Evolutionary conservation across 2,888 invertebrate species (phyloP).

Genomic region (Beris chalybata): DNA sequence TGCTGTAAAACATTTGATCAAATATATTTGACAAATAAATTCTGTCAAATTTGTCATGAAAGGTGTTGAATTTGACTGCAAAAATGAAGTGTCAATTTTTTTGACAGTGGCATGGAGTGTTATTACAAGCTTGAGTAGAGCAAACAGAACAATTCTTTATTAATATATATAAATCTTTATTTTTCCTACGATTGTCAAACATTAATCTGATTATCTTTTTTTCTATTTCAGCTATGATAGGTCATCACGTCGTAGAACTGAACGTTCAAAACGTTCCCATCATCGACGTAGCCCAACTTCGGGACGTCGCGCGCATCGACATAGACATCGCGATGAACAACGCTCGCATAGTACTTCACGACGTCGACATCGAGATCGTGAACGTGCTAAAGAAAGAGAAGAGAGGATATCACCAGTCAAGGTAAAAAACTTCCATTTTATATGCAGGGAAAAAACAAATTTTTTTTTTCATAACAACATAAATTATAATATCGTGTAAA

Average conservation of each 20-base stretch:
- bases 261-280: slow-evolving; percentile 83
- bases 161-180: no score
- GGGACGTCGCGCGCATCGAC: slow-evolving; percentile 71
- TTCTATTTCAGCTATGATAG: slow-evolving; percentile 58
- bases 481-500: slow-evolving; percentile 32
- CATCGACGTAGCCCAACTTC: slow-evolving; percentile 80
- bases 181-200: neutral
- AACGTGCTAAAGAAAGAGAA: slow-evolving; percentile 54
- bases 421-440: slow-evolving; percentile 56
- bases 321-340: slow-evolving; percentile 58
- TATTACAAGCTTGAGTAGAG: no score
- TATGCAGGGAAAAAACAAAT: slow-evolving; percentile 44
- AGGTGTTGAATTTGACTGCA: neutral
- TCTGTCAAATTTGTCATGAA: neutral
- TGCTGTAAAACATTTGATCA: no score
- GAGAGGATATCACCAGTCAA: slow-evolving; percentile 54
- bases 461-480: slow-evolving; percentile 7
- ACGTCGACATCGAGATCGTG: slow-evolving; percentile 51
- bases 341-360: slow-evolving; percentile 54
- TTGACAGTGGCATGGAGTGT: no score
- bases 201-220: slow-evolving; percentile 5
- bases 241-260: slow-evolving; percentile 70
- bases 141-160: no score
- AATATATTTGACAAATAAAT: neutral
- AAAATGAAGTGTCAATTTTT: neutral